phyloP scores from a whole-genome alignment of 2,113 vertebrate species.

The Nesospiza acunhae region DNA sequence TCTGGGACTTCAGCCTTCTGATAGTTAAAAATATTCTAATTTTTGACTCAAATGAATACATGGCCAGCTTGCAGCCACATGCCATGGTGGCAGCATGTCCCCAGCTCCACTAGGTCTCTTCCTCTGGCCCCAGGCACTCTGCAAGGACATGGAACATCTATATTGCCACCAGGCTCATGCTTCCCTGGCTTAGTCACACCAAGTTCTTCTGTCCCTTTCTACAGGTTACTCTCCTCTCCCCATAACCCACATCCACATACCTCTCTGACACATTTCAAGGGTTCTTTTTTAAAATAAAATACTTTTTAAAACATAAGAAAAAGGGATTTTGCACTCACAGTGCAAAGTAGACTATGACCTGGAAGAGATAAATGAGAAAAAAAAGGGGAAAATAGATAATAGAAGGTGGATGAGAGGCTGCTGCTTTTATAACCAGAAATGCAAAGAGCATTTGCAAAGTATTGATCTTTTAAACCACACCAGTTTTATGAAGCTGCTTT shows the following conservation, averaged over 20 bases:
- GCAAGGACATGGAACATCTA: neutral
- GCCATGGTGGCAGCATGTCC: rapidly evolving
- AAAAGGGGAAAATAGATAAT: neutral
- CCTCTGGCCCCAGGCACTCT: neutral
- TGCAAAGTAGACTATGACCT: slow-evolving; percentile 43
- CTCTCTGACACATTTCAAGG: neutral
- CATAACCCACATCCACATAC: neutral
- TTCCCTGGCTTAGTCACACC: neutral
- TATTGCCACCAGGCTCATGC: neutral
- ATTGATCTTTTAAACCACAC: neutral
- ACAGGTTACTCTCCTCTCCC: neutral
- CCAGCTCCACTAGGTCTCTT: neutral
- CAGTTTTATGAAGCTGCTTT: neutral
- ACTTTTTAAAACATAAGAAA: neutral
- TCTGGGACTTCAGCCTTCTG: neutral
- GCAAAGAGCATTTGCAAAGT: slow-evolving; percentile 47
- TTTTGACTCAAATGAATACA: neutral
- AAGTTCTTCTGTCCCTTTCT: neutral
- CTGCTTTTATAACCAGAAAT: slow-evolving; percentile 43
- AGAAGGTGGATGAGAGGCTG: slow-evolving; percentile 45
- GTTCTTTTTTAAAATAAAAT: neutral
- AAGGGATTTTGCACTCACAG: neutral
- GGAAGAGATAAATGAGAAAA: slow-evolving; percentile 35
- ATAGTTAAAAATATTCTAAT: neutral
- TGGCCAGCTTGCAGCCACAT: neutral